These are phyloP conservation scores for Melanostigma gelatinosum DNA, from an alignment of 2,113 vertebrate genomes.

Conservation along the genomic window DNA sequence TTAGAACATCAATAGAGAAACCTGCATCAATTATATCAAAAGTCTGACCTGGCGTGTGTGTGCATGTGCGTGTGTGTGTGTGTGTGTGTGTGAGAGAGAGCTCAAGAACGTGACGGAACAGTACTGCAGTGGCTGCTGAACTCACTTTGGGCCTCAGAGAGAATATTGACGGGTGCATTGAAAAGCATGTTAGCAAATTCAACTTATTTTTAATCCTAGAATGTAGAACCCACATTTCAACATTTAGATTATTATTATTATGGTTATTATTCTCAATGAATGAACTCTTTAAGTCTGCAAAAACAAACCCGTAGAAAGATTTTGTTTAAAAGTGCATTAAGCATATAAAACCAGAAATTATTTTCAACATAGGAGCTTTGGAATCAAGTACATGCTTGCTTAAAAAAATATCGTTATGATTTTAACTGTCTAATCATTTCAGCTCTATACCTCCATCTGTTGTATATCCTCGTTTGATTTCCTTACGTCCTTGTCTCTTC, in stretches of 20 bases:
- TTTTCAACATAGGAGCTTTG: not conserved
- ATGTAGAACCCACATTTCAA: not conserved
- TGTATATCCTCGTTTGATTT: not conserved
- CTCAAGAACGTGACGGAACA: not conserved
- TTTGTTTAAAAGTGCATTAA: not conserved
- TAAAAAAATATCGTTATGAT: not conserved
- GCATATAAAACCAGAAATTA: not conserved
- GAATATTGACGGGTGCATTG: not conserved
- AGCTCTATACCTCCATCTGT: not conserved
- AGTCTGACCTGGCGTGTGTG: constrained; percentile 5
- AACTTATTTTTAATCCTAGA: not conserved
- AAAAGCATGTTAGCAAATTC: not conserved
- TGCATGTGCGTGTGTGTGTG: no score
- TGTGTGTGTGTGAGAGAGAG: no score
- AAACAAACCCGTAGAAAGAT: not conserved
- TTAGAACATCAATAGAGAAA: constrained; percentile 14
- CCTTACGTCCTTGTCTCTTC: not conserved
- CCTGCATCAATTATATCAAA: constrained; percentile 20
- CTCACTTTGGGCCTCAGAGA: not conserved
- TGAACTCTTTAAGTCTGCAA: not conserved
- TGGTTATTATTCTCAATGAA: not conserved
- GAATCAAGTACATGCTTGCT: not conserved
- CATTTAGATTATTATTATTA: not conserved
- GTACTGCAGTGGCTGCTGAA: not conserved
- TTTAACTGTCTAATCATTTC: not conserved